Percentiles rank a stretch among this genome's conserved stretches.
phyloP scores from a whole-genome alignment of 2,888 invertebrate species.

The Dilophus febrilis region DNA sequence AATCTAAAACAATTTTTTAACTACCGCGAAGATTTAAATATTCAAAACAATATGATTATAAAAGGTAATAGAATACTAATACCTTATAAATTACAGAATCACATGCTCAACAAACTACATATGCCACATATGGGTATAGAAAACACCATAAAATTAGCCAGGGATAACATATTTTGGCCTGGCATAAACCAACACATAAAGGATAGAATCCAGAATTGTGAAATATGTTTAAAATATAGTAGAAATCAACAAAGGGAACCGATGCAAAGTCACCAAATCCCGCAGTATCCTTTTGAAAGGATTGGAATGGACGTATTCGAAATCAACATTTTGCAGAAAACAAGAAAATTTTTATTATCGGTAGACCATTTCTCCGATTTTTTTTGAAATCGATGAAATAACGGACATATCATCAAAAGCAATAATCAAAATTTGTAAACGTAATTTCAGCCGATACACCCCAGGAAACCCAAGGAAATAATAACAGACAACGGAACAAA shows the following conservation, averaged over 20 bases:
- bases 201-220: too few relatives aligned
- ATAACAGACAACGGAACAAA: neutral
- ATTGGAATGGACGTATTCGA: too few relatives aligned
- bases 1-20: too few relatives aligned
- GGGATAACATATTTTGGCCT: conserved; percentile 11
- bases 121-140: neutral
- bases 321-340: too few relatives aligned
- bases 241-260: too few relatives aligned
- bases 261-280: too few relatives aligned
- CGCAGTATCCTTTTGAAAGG: too few relatives aligned
- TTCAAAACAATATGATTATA: neutral
- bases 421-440: neutral
- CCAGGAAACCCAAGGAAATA: neutral
- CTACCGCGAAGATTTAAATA: too few relatives aligned
- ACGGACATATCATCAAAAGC: neutral
- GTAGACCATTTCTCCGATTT: too few relatives aligned
- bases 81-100: neutral
- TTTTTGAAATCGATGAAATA: neutral
- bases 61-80: neutral
- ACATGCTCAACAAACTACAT: neutral
- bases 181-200: conserved; percentile 9
- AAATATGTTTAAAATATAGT: too few relatives aligned
- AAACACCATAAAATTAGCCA: conserved; percentile 9
- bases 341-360: too few relatives aligned
- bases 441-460: too few relatives aligned